Base-by-base conservation (phyloP, 2,888 invertebrate species). In the Rotaria magnacalcarata region DNA sequence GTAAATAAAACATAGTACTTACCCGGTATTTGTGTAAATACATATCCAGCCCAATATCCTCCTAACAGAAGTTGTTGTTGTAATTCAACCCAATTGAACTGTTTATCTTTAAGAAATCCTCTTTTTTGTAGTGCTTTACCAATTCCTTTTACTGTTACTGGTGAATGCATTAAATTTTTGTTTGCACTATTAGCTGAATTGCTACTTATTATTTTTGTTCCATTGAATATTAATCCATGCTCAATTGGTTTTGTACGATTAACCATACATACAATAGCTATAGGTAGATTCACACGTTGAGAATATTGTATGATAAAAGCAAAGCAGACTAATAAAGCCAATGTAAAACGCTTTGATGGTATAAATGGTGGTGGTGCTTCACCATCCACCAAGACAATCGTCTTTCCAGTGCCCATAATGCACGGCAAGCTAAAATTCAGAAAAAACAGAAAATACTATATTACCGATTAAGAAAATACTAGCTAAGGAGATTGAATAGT, bases 181-280 rank as follows among this genome's bases (percentile, higher is more conserved):
- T 52, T 16, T 52, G 16, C 16, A 52, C 14, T 14, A 52, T 52
- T 52, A 16, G 52, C 52, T 11, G 14, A 11, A 52, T 52, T 52
- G 3, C 0, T 16, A 52, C 52, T 52, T 52, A 14, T 52, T 16
- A 2, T 16, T 52, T 52, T 14, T 16, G 16, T 52, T 52, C 16
- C 52, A 52, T 52, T 52, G 5, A 41, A 24, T 11, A 50, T 11
- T 50, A 14, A 8, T 47, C 24, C 21, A 43, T 41, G 24, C 21
- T 80, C 24, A 41, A 24, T 0, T 27, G 27, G 14, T 67, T 27
- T 67, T 16, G 67, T 67, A 27, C 34, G 27, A 34, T 67, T 67
- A 47, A 80, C 80, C 80, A 80, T 80, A 14, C 80, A 80, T 8
- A 47, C 47, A 80, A 80, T 80, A 1, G 80, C 80, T n/a, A 80